Conservation (phyloP, 2,888 invertebrate genomes). For the Tyria jacobaeae region DNA sequence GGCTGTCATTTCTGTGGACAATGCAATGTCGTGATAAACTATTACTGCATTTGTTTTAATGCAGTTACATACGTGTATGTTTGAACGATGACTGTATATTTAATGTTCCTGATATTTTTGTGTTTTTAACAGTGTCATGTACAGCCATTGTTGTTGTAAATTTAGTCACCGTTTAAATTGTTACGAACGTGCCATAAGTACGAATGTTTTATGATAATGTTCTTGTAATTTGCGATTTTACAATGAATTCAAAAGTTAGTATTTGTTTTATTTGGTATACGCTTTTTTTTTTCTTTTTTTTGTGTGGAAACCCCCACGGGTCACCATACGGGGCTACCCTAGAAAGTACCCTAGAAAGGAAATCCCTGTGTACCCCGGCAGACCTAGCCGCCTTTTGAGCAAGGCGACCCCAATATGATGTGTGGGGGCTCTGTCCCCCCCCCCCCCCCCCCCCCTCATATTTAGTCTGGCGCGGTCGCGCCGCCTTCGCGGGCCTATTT, state of each 20-base stretch:
- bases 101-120: slow-evolving; percentile 6
- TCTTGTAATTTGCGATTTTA: neutral
- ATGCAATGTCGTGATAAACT: slow-evolving; percentile 1
- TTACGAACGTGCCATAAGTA: slow-evolving; percentile 1
- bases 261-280: neutral
- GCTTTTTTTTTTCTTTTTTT: neutral
- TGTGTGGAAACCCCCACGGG: no score
- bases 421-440: no score
- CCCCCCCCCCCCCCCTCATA: no score
- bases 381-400: no score
- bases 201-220: neutral
- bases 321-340: no score
- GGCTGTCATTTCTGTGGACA: neutral
- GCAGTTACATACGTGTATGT: neutral
- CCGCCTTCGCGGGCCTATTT: no score
- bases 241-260: neutral
- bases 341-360: no score
- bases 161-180: slow-evolving; percentile 12
- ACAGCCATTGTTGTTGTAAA: slow-evolving; percentile 9
- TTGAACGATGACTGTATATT: slow-evolving; percentile 1
- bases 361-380: no score
- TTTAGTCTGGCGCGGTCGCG: no score
- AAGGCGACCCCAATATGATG: no score
- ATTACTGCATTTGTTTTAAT: neutral
- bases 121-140: slow-evolving; percentile 8